phyloP scores from a whole-genome alignment of 2,797 vertebrate genomes.

The Valencia hispanica region DNA sequence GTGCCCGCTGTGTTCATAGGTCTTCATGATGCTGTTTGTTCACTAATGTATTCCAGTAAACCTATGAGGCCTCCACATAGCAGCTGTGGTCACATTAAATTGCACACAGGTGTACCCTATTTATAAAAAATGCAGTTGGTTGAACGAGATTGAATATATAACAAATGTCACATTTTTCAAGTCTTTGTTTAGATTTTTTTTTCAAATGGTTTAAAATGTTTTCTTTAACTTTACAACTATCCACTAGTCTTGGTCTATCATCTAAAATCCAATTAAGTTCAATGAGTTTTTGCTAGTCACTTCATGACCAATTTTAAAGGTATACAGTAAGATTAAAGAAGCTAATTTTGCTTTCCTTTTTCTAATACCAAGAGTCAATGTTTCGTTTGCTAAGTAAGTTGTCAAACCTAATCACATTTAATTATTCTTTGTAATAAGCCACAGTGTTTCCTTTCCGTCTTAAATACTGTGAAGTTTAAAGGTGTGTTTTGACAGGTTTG shows the following conservation, averaged over 20 bases:
- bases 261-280: neutral
- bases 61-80: neutral
- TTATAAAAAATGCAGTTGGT: neutral
- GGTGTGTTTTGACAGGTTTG: constrained; percentile 19
- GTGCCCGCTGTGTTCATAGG: neutral
- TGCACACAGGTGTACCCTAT: neutral
- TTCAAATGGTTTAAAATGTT: neutral
- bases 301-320: constrained; percentile 31
- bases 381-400: constrained; percentile 20
- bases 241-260: neutral
- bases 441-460: neutral
- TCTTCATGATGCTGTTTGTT: neutral
- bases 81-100: neutral
- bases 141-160: neutral
- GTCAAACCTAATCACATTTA: constrained; percentile 15
- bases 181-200: neutral
- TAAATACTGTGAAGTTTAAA: constrained; percentile 5
- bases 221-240: neutral
- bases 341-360: constrained; percentile 7
- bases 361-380: constrained; percentile 28
- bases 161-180: neutral
- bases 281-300: neutral
- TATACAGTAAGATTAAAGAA: constrained; percentile 48
- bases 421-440: constrained; percentile 17
- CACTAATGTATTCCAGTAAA: neutral